Conservation (phyloP, 2,797 vertebrate genomes). For the Rhinophrynus dorsalis region DNA sequence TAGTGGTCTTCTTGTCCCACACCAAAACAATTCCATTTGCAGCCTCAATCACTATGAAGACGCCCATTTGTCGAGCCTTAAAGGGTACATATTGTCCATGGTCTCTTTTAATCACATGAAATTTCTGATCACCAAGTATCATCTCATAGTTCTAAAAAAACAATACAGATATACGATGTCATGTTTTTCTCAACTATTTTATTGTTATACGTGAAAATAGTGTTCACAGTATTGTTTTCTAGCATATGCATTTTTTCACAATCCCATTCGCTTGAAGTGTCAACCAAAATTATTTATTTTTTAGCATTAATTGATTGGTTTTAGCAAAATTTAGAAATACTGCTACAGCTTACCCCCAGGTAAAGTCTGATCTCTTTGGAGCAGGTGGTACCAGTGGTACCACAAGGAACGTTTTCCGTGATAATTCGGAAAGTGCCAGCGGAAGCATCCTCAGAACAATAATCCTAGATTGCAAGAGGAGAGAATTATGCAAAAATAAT, state of each 20-base stretch:
- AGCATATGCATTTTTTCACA: too few species aligned
- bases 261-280: too few species aligned
- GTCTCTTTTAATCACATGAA: constrained; percentile 65
- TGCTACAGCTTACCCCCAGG: constrained; percentile 77
- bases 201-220: too few species aligned
- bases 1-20: constrained; percentile 74
- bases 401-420: constrained; percentile 88
- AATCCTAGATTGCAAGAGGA: constrained; percentile 67
- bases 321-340: too few species aligned
- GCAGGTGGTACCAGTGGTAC: constrained; percentile 85
- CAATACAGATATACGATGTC: too few species aligned
- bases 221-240: too few species aligned
- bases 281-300: too few species aligned
- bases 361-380: constrained; percentile 88
- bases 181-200: too few species aligned
- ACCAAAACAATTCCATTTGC: constrained; percentile 66
- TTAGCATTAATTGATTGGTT: too few species aligned
- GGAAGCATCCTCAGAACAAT: constrained; percentile 62
- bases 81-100: constrained; percentile 63
- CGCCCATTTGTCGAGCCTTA: constrained; percentile 69
- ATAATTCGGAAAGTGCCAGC: constrained; percentile 78
- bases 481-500: too few species aligned
- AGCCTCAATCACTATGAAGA: constrained; percentile 69
- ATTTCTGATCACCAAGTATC: constrained; percentile 72
- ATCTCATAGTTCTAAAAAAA: constrained; percentile 76